Percentiles rank a stretch among this genome's conserved stretches.
phyloP scores from a whole-genome alignment of 1,140 invertebrate genomes.

The Idris sp. region DNA sequence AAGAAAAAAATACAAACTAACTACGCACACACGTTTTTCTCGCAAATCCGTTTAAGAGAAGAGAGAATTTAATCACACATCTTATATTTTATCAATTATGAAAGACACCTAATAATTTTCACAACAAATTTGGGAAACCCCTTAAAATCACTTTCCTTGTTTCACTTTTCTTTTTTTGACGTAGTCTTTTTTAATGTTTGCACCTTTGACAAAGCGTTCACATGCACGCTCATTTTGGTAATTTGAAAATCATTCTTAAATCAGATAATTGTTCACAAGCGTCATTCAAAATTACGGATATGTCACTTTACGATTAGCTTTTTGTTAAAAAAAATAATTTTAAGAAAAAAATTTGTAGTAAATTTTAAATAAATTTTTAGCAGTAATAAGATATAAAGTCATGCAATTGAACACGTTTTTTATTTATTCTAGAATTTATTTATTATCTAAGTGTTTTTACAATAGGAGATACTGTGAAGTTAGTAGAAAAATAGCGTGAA shows the following conservation, averaged over 20 bases:
- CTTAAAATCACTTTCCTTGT: conserved; percentile 34
- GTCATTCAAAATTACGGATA: conserved; percentile 56
- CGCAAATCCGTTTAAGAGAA: conserved; percentile 16
- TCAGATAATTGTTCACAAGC: conserved; percentile 27
- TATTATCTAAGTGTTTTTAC: too few relatives aligned
- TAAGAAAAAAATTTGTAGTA: too few relatives aligned
- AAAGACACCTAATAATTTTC: conserved; percentile 46
- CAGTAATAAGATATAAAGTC: too few relatives aligned
- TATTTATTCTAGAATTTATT: too few relatives aligned
- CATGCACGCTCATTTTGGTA: conserved; percentile 11
- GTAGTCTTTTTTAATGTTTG: conserved; percentile 23
- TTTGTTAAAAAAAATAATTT: too few relatives aligned
- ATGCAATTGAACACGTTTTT: too few relatives aligned
- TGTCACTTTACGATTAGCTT: conserved; percentile 35
- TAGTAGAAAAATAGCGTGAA: too few relatives aligned
- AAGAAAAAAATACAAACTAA: conserved; percentile 47
- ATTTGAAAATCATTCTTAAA: conserved; percentile 6
- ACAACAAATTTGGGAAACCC: conserved; percentile 40
- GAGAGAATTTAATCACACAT: conserved; percentile 36
- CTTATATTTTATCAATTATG: conserved; percentile 34
- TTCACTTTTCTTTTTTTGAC: too few relatives aligned
- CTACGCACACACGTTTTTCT: conserved; percentile 46
- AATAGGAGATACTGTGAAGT: too few relatives aligned
- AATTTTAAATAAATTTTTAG: too few relatives aligned
- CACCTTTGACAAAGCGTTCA: too few relatives aligned